These are phyloP conservation scores for Danio choprae DNA, from an alignment of 2,797 vertebrate species.

Conservation along the genomic window DNA sequence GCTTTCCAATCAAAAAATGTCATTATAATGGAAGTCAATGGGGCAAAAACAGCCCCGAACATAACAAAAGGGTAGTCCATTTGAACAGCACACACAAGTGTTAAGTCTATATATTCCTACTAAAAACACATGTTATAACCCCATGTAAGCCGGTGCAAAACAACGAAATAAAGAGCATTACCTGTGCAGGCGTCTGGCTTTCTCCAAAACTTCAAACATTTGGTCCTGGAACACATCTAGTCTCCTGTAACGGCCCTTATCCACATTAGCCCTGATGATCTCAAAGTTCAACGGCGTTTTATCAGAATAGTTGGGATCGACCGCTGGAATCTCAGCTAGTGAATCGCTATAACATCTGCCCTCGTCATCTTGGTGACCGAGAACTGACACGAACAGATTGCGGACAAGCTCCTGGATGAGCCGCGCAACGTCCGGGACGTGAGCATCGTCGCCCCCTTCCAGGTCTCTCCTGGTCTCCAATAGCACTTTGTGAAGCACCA, in stretches of 20 bases:
- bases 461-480: conserved; percentile 92
- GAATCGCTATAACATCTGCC: conserved; percentile 98
- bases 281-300: conserved; percentile 92
- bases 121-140: no score
- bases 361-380: conserved; percentile 97
- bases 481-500: conserved; percentile 93
- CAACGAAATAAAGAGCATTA: conserved; percentile 65
- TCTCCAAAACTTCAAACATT: conserved; percentile 98
- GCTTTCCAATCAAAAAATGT: no score
- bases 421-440: conserved; percentile 91
- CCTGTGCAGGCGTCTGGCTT: conserved; percentile 93
- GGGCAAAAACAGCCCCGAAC: no score
- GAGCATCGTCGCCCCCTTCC: conserved; percentile 93
- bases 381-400: conserved; percentile 96
- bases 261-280: conserved; percentile 92
- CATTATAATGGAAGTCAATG: no score
- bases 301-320: conserved; percentile 87
- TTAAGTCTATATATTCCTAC: no score
- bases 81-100: no score
- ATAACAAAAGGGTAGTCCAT: no score
- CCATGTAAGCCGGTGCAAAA: background rate
- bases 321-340: conserved; percentile 92
- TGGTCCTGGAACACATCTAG: conserved; percentile 98
- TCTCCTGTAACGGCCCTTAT: conserved; percentile 90
- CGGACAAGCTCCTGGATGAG: conserved; percentile 97